Conservation (phyloP, 2,797 vertebrate genomes). For the Siniperca scherzeri region DNA sequence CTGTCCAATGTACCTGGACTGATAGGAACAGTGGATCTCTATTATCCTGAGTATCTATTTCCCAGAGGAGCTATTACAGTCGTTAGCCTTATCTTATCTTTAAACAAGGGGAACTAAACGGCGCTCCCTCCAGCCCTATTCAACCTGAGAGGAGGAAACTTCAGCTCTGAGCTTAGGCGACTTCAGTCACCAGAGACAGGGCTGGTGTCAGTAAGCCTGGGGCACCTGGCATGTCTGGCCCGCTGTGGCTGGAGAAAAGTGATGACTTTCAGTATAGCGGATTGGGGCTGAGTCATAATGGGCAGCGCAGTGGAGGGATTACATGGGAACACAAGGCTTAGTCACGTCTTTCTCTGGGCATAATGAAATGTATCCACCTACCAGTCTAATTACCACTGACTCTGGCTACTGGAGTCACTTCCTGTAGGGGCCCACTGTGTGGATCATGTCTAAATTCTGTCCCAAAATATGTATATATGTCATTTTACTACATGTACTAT, state of each 20-base stretch:
- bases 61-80: conserved; percentile 80
- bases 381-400: conserved; percentile 65
- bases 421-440: conserved; percentile 15
- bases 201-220: conserved; percentile 71
- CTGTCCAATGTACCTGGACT: conserved; percentile 68
- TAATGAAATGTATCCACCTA: conserved; percentile 73
- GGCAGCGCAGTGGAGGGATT: conserved; percentile 67
- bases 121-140: conserved; percentile 69
- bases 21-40: conserved; percentile 73
- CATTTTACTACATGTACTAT: neutral
- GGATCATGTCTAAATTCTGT: conserved; percentile 8
- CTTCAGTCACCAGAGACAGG: conserved; percentile 64
- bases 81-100: conserved; percentile 85
- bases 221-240: conserved; percentile 68
- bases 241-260: conserved; percentile 55
- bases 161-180: conserved; percentile 48
- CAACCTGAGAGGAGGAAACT: conserved; percentile 67
- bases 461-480: neutral
- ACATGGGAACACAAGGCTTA: conserved; percentile 66
- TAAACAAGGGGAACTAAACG: conserved; percentile 80
- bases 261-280: conserved; percentile 68
- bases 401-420: conserved; percentile 41
- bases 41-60: conserved; percentile 79
- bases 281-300: conserved; percentile 71
- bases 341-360: conserved; percentile 65